Conservation (phyloP, 1,140 invertebrate species). For the Eupeodes corollae region DNA sequence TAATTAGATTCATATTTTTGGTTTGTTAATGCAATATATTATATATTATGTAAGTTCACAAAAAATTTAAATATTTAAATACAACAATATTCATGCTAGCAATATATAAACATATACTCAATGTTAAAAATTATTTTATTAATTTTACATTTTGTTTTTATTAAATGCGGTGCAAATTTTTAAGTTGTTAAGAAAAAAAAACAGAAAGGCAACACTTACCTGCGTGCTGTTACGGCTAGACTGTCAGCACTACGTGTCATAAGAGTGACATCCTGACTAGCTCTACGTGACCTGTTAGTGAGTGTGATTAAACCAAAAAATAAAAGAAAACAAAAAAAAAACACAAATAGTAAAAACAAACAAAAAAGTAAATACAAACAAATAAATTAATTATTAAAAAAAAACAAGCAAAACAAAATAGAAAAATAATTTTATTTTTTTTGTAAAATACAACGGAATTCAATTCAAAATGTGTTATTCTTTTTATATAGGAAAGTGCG, state of each 20-base stretch:
- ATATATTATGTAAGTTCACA: too few species aligned
- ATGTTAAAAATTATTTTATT: neutral
- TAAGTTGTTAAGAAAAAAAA: too few species aligned
- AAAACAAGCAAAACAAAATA: neutral
- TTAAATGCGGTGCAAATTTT: too few species aligned
- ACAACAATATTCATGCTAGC: too few species aligned
- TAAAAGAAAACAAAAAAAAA: conserved; percentile 32
- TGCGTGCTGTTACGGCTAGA: conserved; percentile 32
- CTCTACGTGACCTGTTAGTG: conserved; percentile 56
- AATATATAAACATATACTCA: neutral
- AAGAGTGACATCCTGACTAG: conserved; percentile 59
- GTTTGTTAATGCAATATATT: too few species aligned
- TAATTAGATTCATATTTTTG: too few species aligned
- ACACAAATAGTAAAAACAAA: conserved; percentile 30
- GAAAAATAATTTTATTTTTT: neutral
- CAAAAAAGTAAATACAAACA: conserved; percentile 15
- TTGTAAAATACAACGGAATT: neutral
- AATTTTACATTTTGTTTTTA: too few species aligned
- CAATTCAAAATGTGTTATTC: neutral
- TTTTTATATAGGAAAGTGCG: neutral
- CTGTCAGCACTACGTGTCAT: conserved; percentile 51
- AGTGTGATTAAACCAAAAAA: conserved; percentile 1
- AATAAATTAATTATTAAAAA: conserved; percentile 1
- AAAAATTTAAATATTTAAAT: too few species aligned
- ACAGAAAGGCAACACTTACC: conserved; percentile 25